Base-by-base conservation (phyloP, 2,113 vertebrate genomes). In the Lepus europaeus region DNA sequence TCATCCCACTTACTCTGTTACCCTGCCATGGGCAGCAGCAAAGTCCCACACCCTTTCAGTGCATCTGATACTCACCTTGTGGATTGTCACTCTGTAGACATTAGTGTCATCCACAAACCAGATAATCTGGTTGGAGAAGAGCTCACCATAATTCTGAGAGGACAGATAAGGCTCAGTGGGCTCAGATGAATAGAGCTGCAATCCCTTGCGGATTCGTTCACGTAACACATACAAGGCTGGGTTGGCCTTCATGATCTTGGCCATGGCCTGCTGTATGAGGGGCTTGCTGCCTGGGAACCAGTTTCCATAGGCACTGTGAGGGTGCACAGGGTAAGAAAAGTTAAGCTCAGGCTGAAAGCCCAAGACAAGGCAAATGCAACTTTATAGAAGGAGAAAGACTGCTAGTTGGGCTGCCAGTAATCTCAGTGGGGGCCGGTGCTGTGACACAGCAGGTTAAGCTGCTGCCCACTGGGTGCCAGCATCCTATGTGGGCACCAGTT, bases 21-120 rank as follows among this genome's bases (percentile, higher is more conserved):
- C 49, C n/a, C 53, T 76, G 22, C 49, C 10, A 33, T 0, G 72
- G 77, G 39, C 25, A 81, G 2, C 13, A n/a, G 74, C 1, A 20
- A 39, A 56, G n/a, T 17, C 33, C 36, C 53, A 69, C 16, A 89
- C 2, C 3, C 19, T 11, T 19, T 53, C 0, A 31, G 0, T 56
- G 59, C 45, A 22, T 49, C 17, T 19, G 45, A 45, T 5, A 49
- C 97, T 98, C 96, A 99, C 99, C 99, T 99, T 99, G 98, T 99
- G 99, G 91, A 99, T 99, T 95, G 99, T 99, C 97, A 99, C 99
- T 97, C 99, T 97, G 98, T 99, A 99, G 96, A 99, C 99, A 0
- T 99, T 99, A 29, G 99, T 99, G 98, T 99, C 99, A 82, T 99
- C 99, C 96, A 99, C 99, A 97, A 99, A 99, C 99, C 99, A 99